Evolutionary conservation across 2,888 invertebrate species (phyloP).

Genomic region (Zygothrica quintamaculata): DNA sequence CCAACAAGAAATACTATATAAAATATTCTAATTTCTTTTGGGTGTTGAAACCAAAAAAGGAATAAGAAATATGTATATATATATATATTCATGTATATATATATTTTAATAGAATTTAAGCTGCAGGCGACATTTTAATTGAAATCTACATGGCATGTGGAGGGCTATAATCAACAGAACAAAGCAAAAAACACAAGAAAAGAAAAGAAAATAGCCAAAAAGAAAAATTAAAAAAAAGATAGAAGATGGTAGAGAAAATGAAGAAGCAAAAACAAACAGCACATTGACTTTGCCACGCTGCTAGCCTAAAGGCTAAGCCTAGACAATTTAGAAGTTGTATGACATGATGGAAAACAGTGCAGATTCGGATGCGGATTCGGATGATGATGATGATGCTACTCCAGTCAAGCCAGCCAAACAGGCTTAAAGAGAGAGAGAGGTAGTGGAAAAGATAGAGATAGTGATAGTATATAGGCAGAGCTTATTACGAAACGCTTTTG

Average conservation of each 20-base stretch:
- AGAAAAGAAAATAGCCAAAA: constrained; percentile 6
- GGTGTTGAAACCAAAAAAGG: constrained; percentile 12
- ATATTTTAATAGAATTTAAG: constrained; percentile 20
- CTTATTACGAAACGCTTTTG: constrained; percentile 68
- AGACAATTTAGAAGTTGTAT: constrained; percentile 67
- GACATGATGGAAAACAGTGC: constrained; percentile 77
- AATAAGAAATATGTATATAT: no score
- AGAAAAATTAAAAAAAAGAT: constrained; percentile 8
- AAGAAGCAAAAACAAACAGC: constrained; percentile 19
- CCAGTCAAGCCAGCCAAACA: no score
- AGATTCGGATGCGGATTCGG: no score
- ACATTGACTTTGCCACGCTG: constrained; percentile 45
- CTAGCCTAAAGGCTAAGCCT: constrained; percentile 61
- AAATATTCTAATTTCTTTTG: constrained; percentile 63
- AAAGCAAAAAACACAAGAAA: constrained; percentile 26
- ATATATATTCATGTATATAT: no score
- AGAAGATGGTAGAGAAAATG: constrained; percentile 6
- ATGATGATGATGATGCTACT: no score
- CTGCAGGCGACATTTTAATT: constrained; percentile 74
- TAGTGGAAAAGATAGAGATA: no score
- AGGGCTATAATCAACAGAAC: constrained; percentile 68
- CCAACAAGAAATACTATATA: constrained; percentile 21
- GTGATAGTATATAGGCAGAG: constrained; percentile 28
- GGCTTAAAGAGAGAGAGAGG: no score
- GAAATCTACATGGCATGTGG: constrained; percentile 64